Percentiles rank a stretch among this genome's conserved stretches.
These are phyloP conservation scores for Kryptolebias ocellatus DNA, from an alignment of 2,797 vertebrate genomes.

Conservation along the genomic window DNA sequence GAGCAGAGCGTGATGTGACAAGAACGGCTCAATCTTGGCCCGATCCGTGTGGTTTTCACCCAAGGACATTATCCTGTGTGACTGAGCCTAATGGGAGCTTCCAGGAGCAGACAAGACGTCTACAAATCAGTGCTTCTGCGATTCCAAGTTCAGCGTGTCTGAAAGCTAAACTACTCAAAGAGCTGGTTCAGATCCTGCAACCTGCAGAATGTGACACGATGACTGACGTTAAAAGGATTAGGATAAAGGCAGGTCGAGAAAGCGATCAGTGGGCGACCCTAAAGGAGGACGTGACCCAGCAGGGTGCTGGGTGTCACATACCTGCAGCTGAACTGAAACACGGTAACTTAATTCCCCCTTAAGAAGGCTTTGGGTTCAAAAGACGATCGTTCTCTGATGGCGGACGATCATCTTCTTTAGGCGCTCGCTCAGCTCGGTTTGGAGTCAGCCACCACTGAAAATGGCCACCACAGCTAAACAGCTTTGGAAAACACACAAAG, in stretches of 20 bases:
- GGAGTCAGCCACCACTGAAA: too few relatives aligned
- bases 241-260: constrained; percentile 62
- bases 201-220: constrained; percentile 47
- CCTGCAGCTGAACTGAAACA: constrained; percentile 46
- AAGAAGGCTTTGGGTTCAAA: constrained; percentile 42
- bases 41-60: constrained; percentile 34
- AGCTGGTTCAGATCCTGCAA: background rate
- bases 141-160: background rate
- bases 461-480: too few relatives aligned
- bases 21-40: constrained; percentile 54
- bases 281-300: constrained; percentile 56
- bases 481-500: too few relatives aligned
- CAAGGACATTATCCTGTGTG: constrained; percentile 23
- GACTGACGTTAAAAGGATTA: constrained; percentile 71
- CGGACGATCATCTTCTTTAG: background rate
- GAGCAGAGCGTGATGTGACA: constrained; percentile 75
- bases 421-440: background rate
- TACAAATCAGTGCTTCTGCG: background rate
- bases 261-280: constrained; percentile 56
- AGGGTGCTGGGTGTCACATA: constrained; percentile 37
- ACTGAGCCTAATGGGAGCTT: background rate
- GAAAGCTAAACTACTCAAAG: too few relatives aligned
- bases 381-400: constrained; percentile 36
- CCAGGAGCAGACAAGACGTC: background rate
- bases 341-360: constrained; percentile 36